Evolutionary conservation across 2,113 vertebrate genomes (phyloP).

Genomic region (Equus przewalskii): DNA sequence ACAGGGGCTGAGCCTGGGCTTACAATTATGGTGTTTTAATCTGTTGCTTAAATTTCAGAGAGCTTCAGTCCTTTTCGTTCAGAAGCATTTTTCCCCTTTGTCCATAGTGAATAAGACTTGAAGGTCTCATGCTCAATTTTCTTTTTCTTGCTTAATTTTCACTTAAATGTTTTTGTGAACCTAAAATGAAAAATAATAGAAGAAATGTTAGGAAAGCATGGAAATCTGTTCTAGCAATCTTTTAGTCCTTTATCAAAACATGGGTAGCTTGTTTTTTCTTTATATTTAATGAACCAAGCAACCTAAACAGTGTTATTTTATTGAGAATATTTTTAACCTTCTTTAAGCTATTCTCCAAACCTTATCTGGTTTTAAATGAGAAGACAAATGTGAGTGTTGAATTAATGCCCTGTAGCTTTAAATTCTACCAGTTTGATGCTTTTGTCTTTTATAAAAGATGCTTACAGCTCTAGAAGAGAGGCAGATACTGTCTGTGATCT

Average conservation of each 20-base stretch:
- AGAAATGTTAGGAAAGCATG: conserved; percentile 24
- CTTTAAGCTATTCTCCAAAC: background rate
- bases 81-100: background rate
- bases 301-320: conserved; percentile 25
- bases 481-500: conserved; percentile 67
- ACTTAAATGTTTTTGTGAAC: conserved; percentile 53
- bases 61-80: background rate
- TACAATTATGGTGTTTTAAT: background rate
- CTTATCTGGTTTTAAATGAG: background rate
- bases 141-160: conserved; percentile 49
- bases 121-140: background rate
- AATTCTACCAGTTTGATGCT: conserved; percentile 47
- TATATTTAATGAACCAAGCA: conserved; percentile 48
- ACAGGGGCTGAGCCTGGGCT: background rate
- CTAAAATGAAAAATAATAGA: conserved; percentile 35
- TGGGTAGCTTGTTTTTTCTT: conserved; percentile 41
- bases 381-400: background rate
- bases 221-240: background rate
- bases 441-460: conserved; percentile 62
- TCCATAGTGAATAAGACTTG: background rate
- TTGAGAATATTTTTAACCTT: conserved; percentile 40
- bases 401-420: conserved; percentile 82
- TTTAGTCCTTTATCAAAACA: conserved; percentile 38
- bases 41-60: background rate
- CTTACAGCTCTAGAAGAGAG: conserved; percentile 64